These are phyloP conservation scores for Amphiprion percula DNA, from an alignment of 2,113 vertebrate genomes.

Conservation along the genomic window DNA sequence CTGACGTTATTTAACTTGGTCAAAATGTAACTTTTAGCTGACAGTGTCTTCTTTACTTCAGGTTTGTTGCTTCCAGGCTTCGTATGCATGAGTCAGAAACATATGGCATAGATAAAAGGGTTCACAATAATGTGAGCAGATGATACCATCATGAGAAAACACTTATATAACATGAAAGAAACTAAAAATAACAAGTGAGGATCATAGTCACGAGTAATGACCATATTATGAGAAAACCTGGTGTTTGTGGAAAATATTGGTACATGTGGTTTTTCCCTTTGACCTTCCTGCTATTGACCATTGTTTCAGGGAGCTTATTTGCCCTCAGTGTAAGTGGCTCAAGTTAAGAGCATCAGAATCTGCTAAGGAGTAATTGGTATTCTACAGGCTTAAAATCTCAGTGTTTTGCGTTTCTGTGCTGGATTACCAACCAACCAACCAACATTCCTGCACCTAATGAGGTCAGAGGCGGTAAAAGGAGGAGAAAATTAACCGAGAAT, in stretches of 20 bases:
- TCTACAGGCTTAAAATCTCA: conserved; percentile 2
- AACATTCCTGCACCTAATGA: conserved; percentile 27
- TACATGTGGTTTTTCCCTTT: not conserved
- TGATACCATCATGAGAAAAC: no score
- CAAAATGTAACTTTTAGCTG: no score
- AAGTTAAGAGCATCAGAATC: conserved; percentile 49
- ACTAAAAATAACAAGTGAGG: no score
- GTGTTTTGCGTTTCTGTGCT: conserved; percentile 2
- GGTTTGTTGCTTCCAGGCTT: no score
- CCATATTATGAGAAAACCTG: not conserved
- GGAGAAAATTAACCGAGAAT: conserved; percentile 1
- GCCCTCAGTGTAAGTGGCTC: conserved; percentile 39
- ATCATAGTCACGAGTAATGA: not conserved
- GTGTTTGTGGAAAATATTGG: not conserved
- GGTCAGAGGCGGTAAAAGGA: conserved; percentile 1
- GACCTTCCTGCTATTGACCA: conserved; percentile 4
- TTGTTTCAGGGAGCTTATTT: conserved; percentile 15
- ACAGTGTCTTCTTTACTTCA: no score
- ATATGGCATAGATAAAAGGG: no score
- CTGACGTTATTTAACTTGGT: not conserved
- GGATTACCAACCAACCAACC: conserved; percentile 30
- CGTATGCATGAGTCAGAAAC: no score
- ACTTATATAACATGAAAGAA: no score
- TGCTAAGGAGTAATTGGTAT: not conserved
- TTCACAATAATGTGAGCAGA: no score